Conservation (phyloP, 2,113 vertebrate species). For the Microtus oregoni region DNA sequence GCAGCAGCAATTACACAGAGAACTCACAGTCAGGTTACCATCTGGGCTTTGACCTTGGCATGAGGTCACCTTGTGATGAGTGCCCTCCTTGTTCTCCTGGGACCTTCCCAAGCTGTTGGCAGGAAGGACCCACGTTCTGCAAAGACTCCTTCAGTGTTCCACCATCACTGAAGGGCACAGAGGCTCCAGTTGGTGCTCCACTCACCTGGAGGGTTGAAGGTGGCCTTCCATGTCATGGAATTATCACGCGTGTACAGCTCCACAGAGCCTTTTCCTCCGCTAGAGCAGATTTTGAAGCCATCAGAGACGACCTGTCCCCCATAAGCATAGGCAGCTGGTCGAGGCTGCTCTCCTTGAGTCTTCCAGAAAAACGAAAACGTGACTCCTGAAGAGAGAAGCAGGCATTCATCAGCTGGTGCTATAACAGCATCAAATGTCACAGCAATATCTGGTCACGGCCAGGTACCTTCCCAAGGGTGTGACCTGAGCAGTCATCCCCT, state of each 20-base stretch:
- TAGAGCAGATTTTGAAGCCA: constrained; percentile 93
- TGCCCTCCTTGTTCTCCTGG: too few species aligned
- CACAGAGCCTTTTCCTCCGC: constrained; percentile 89
- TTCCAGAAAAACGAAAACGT: constrained; percentile 99
- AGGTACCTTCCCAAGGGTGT: neutral
- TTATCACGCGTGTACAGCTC: constrained; percentile 92
- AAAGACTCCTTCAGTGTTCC: neutral
- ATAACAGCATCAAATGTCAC: neutral
- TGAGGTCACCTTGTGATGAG: neutral
- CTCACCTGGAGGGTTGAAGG: constrained; percentile 93
- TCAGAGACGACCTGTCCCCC: constrained; percentile 95
- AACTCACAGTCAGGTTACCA: neutral
- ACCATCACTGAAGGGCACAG: neutral
- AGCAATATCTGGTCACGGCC: neutral
- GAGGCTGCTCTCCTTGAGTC: constrained; percentile 86
- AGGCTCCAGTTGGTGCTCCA: accelerated
- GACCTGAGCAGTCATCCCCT: neutral
- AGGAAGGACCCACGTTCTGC: too few species aligned
- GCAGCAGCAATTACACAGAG: too few species aligned
- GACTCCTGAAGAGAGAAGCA: constrained; percentile 88
- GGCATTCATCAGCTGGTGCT: neutral
- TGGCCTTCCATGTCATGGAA: constrained; percentile 92
- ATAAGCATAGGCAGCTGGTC: constrained; percentile 85
- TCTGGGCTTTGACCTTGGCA: neutral
- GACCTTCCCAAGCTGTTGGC: accelerated